A percentile compares a stretch with the other conserved stretches of the same genome.
phyloP scores from a whole-genome alignment of 2,113 vertebrate species.

The Salvelinus alpinus region DNA sequence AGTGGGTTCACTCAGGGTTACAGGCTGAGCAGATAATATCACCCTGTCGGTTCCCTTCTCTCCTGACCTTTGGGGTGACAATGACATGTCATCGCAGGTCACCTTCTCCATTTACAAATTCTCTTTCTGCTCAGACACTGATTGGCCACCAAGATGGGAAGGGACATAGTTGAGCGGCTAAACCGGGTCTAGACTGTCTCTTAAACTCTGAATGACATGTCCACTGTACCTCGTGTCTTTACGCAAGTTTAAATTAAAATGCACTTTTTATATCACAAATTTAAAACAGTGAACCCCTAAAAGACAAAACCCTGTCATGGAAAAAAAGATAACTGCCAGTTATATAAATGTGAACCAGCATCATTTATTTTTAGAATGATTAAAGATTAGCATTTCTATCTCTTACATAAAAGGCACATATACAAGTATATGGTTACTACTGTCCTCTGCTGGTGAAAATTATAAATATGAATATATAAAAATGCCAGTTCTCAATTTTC shows the following conservation, averaged over 20 bases:
- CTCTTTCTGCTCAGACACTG: not conserved
- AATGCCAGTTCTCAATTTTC: too few relatives aligned
- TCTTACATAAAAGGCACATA: not conserved
- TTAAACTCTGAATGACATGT: not conserved
- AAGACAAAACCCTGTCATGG: not conserved
- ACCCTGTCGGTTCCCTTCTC: not conserved
- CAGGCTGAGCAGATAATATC: not conserved
- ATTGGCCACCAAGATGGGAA: not conserved
- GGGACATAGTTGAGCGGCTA: too few relatives aligned
- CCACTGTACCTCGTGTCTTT: not conserved
- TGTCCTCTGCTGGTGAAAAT: conserved; percentile 2
- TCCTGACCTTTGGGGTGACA: not conserved
- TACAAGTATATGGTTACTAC: not conserved
- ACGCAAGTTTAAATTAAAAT: not conserved
- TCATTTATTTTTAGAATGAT: conserved; percentile 4
- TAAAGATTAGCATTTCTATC: not conserved
- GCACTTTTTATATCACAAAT: too few relatives aligned
- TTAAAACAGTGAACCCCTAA: not conserved
- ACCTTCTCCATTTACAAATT: not conserved
- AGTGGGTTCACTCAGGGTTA: not conserved
- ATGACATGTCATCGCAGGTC: not conserved
- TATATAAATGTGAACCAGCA: not conserved
- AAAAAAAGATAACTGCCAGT: not conserved
- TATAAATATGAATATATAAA: not conserved
- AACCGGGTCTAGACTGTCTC: not conserved